Conservation (phyloP, 2,888 invertebrate genomes). For the Xiphydria camelus region DNA sequence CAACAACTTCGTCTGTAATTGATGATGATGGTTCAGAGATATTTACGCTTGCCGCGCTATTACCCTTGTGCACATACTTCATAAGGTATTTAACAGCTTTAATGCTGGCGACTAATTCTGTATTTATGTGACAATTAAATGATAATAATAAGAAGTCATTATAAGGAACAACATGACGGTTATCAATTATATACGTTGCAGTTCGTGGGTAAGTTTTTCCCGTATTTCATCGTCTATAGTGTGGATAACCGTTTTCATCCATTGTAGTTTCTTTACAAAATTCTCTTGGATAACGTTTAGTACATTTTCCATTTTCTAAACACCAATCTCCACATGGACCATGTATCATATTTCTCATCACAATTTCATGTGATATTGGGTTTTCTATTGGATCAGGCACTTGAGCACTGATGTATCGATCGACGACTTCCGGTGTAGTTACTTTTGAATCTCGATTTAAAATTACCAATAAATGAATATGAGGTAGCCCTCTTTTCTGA, state of each 20-base stretch:
- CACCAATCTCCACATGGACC: constrained; percentile 22
- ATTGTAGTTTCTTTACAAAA: constrained; percentile 18
- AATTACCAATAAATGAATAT: constrained; percentile 10
- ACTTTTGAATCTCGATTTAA: constrained; percentile 22
- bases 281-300: constrained; percentile 29
- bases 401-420: constrained; percentile 7
- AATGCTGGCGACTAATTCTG: constrained; percentile 23
- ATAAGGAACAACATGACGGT: constrained; percentile 43
- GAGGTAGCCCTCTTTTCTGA: constrained; percentile 41
- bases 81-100: constrained; percentile 29
- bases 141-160: constrained; percentile 21
- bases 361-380: constrained; percentile 11
- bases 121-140: constrained; percentile 25
- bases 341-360: constrained; percentile 24
- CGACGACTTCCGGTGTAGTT: constrained; percentile 2
- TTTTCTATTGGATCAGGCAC: neutral
- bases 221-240: constrained; percentile 19
- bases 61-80: constrained; percentile 29
- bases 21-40: neutral
- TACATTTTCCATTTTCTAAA: constrained; percentile 20
- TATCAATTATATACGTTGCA: constrained; percentile 28
- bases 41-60: constrained; percentile 13
- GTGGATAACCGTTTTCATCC: constrained; percentile 24
- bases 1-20: too few species aligned
- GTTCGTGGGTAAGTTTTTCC: constrained; percentile 8